Conservation (phyloP, 2,888 invertebrate species). For the Ophonus ardosiacus region DNA sequence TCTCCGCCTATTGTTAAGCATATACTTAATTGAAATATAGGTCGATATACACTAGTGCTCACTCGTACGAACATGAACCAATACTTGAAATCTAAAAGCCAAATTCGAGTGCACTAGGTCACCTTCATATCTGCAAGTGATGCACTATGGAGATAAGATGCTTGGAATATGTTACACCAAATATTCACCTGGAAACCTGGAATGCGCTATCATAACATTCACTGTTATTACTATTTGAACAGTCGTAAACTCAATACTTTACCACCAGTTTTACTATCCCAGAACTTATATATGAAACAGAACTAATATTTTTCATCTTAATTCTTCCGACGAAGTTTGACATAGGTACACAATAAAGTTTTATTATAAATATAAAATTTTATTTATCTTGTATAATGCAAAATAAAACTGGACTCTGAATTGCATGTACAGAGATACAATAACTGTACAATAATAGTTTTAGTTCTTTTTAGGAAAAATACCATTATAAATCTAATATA, state of each 20-base stretch:
- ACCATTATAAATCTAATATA: no score
- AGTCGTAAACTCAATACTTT: not conserved
- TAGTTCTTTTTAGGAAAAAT: no score
- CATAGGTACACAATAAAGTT: not conserved
- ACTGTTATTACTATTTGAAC: not conserved
- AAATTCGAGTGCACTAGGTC: conserved; percentile 27
- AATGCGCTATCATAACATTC: conserved; percentile 7
- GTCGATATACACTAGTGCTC: not conserved
- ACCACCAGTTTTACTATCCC: not conserved
- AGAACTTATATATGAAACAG: not conserved
- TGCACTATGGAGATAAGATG: not conserved
- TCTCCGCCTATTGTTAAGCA: not conserved
- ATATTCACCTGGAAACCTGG: conserved; percentile 11
- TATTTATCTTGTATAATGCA: not conserved
- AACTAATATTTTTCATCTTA: not conserved
- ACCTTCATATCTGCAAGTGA: not conserved
- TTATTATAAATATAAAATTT: not conserved
- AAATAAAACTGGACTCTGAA: not conserved
- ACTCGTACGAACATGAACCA: not conserved
- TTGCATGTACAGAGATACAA: no score
- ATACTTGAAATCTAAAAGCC: conserved; percentile 26
- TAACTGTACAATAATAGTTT: no score
- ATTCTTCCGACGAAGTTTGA: not conserved
- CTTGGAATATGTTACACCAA: conserved; percentile 13
- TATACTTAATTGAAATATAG: not conserved